These are phyloP conservation scores for Calliphora vomitoria DNA, from an alignment of 2,888 invertebrate species.

Conservation along the genomic window DNA sequence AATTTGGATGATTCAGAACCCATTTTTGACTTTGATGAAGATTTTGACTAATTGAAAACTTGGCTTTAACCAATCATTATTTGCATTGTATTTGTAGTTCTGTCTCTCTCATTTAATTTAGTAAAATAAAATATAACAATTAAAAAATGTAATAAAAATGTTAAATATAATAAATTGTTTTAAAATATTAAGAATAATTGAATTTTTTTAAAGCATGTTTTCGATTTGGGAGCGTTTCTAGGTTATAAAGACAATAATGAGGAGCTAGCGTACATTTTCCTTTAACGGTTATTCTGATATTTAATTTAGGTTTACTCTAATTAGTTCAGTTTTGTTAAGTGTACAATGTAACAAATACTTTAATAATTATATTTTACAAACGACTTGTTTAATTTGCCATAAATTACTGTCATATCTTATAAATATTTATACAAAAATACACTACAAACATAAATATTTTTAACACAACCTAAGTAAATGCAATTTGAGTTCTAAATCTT, in stretches of 20 bases:
- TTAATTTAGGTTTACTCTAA: too few relatives aligned
- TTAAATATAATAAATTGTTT: conserved; percentile 45
- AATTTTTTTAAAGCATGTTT: not conserved
- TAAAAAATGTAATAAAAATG: not conserved
- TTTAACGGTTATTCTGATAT: too few relatives aligned
- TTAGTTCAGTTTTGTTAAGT: too few relatives aligned
- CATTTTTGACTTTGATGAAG: conserved; percentile 67
- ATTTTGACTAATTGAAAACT: conserved; percentile 50
- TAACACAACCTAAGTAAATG: not conserved
- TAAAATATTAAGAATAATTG: not conserved
- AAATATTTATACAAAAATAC: conserved; percentile 11
- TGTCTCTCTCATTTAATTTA: conserved; percentile 31
- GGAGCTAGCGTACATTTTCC: too few relatives aligned
- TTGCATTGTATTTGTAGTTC: conserved; percentile 38
- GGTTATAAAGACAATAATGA: too few relatives aligned
- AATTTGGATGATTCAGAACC: conserved; percentile 49
- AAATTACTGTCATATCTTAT: conserved; percentile 13
- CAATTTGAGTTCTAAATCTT: conserved; percentile 8
- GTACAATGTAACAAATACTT: not conserved
- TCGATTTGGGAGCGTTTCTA: not conserved
- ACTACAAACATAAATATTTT: not conserved
- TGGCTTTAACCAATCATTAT: conserved; percentile 20
- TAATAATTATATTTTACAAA: not conserved
- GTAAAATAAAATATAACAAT: not conserved
- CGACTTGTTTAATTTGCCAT: not conserved